Evolutionary conservation across 2,888 invertebrate genomes (phyloP), one percentile per base, ranked within the genome.

Genomic region (Ectemnius continuus): DNA sequence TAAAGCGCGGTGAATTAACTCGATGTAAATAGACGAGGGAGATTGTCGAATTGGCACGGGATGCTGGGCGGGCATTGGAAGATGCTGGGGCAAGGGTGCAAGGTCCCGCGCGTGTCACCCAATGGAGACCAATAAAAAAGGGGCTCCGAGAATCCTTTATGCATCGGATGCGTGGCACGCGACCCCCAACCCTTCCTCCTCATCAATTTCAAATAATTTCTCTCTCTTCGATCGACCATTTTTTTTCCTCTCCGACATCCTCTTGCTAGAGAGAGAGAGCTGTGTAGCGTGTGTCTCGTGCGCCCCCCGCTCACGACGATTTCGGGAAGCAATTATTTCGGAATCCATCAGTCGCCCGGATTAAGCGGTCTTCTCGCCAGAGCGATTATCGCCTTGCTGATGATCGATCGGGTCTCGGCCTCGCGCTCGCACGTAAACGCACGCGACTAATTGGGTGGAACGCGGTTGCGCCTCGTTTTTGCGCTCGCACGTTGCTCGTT

Each of bases 171-270:
- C 69, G 58, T 75, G 81, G 65, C 87, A 87, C 88, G 85, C 82
- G 85, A 78, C 82, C 75, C 83, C 74, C 84, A 85, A 83, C 85
- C 66, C 65, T 65, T 65, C 76, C 70, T 71, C 76, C 84, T 87
- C 87, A 87, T 88, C 87, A 88, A 88, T 88, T 88, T 86, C 86
- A 70, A 82, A 88, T 88, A 85, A 87, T 86, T 89, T 80, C 81
- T 75, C 74, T 76, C 59, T 52, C 14, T 74, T 52, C 60, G 65
- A 48, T 52, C 52, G 13, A 52, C 5, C 52, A 52, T 76, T 64
- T 61, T 47, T 66, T 61, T 65, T 20, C 52, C 26, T n/a, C 73
- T 58, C 67, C 71, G 70, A 56, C 69, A 63, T 68, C 68, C 73
- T 60, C 26, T 61, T 58, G 18, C 45, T 14, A 36, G 36, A 36